phyloP scores from a whole-genome alignment of 2,113 vertebrate species.

The Macrotus californicus region DNA sequence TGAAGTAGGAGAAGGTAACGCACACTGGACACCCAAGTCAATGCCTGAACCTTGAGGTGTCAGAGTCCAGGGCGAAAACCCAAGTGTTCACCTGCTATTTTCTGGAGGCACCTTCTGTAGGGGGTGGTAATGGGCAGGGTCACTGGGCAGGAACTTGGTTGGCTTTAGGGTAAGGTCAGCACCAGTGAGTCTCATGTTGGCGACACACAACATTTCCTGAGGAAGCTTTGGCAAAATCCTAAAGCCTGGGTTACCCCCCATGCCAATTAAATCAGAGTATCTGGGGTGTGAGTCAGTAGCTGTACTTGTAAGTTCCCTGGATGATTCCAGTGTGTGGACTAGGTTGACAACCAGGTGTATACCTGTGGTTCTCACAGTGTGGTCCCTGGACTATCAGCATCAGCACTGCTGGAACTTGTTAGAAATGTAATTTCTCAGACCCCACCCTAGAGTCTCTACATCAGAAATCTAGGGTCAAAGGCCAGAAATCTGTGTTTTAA shows the following conservation, averaged over 20 bases:
- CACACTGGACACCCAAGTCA: not conserved
- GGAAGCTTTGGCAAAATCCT: not conserved
- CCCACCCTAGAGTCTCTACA: not conserved
- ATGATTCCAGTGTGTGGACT: not conserved
- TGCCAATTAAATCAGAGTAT: not conserved
- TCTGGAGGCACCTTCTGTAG: not conserved
- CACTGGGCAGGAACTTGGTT: no score
- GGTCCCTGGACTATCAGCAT: not conserved
- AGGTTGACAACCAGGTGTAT: not conserved
- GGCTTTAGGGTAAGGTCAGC: not conserved
- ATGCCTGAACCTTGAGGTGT: not conserved
- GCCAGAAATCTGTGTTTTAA: not conserved
- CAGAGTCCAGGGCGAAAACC: not conserved
- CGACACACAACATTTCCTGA: not conserved
- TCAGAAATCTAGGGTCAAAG: not conserved
- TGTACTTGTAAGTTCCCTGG: not conserved
- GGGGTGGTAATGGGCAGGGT: not conserved
- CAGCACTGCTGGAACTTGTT: not conserved
- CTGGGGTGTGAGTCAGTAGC: not conserved
- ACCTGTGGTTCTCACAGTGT: not conserved
- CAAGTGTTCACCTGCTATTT: rapidly evolving
- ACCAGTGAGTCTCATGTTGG: not conserved
- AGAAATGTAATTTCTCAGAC: not conserved
- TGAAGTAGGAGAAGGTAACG: not conserved
- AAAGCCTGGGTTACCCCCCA: not conserved